Conservation (phyloP, 2,888 invertebrate species). For the Criorhina ranunculi region DNA sequence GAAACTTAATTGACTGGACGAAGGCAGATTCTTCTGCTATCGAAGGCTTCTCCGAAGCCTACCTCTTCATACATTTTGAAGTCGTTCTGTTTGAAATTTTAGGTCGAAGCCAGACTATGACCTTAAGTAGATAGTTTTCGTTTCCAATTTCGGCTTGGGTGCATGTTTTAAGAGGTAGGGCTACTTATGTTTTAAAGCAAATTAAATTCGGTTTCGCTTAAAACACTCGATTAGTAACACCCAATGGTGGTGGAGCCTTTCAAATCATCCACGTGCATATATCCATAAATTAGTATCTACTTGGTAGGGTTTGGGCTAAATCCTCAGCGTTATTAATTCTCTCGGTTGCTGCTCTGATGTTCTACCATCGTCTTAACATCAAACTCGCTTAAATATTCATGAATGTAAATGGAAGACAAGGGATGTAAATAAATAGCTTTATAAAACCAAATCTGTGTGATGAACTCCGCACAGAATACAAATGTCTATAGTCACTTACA, state of each 20-base stretch:
- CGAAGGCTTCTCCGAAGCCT: no score
- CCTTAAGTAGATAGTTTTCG: no score
- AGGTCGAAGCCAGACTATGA: no score
- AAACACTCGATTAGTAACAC: no score
- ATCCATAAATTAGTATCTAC: not conserved
- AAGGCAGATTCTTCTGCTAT: no score
- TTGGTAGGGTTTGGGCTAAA: not conserved
- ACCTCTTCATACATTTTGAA: no score
- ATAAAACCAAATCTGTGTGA: not conserved
- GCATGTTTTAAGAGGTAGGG: no score
- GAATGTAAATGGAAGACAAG: not conserved
- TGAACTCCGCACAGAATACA: not conserved
- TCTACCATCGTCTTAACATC: not conserved
- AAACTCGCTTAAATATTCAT: conserved; percentile 15
- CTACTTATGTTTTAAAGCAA: no score
- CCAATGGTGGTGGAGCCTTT: not conserved
- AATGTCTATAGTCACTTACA: not conserved
- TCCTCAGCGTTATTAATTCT: not conserved
- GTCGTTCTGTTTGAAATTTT: no score
- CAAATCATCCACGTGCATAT: not conserved
- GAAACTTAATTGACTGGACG: no score
- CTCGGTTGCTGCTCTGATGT: not conserved
- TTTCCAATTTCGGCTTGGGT: no score
- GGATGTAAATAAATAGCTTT: not conserved
- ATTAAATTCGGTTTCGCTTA: no score